Evolutionary conservation across 1,140 invertebrate species (phyloP).

Genomic region (Paraescarpia echinospica): DNA sequence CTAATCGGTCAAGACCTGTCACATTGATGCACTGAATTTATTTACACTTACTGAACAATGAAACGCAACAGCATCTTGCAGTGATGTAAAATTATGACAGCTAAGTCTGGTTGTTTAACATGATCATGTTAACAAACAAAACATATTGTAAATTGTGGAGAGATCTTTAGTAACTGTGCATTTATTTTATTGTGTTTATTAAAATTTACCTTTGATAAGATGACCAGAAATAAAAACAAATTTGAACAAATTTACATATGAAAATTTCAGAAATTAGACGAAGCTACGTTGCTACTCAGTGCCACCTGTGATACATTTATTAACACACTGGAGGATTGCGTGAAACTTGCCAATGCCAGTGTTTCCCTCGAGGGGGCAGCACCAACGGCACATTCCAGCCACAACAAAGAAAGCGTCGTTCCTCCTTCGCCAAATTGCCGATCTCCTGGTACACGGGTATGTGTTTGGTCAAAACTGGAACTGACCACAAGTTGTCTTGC

Average conservation of each 20-base stretch:
- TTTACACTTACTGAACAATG: too few relatives aligned
- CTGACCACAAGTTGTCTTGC: background rate
- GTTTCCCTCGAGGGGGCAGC: constrained; percentile 33
- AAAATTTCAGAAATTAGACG: constrained; percentile 70
- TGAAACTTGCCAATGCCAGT: constrained; percentile 67
- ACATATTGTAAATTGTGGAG: background rate
- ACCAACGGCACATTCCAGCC: background rate
- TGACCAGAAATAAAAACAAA: background rate
- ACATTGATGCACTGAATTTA: too few relatives aligned
- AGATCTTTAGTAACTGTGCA: background rate
- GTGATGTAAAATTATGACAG: too few relatives aligned
- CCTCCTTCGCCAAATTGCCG: background rate
- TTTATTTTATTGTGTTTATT: too few relatives aligned
- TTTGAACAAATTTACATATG: too few relatives aligned
- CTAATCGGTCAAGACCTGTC: background rate
- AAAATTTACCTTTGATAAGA: background rate
- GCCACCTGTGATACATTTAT: constrained; percentile 84
- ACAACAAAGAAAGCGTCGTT: background rate
- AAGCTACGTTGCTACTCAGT: constrained; percentile 72
- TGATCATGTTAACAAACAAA: too few relatives aligned
- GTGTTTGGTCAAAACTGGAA: background rate
- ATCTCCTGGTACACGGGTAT: background rate
- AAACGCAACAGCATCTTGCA: too few relatives aligned
- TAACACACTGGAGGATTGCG: constrained; percentile 77
- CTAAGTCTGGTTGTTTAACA: too few relatives aligned